These are phyloP conservation scores for Tricholauxania praeusta DNA, from an alignment of 2,888 invertebrate species.

Conservation along the genomic window DNA sequence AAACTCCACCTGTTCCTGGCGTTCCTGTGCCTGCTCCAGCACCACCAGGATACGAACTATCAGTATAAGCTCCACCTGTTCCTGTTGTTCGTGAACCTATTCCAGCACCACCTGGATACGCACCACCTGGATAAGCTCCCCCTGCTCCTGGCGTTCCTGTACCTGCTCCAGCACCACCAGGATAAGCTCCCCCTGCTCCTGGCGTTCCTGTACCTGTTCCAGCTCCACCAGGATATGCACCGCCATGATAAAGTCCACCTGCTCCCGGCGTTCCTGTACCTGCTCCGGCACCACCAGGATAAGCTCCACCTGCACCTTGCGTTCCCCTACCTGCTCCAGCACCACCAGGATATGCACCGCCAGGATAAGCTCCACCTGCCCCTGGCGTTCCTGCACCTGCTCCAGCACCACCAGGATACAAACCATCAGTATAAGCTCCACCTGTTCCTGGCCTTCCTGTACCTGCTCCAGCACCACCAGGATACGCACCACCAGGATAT, in stretches of 20 bases:
- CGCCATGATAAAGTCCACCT: slow-evolving; percentile 27
- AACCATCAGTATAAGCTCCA: slow-evolving; percentile 37
- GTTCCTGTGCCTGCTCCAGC: slow-evolving; percentile 35
- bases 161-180: slow-evolving; percentile 34
- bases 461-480: slow-evolving; percentile 32
- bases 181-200: background rate
- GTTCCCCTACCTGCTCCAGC: background rate
- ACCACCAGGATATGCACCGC: slow-evolving; percentile 20
- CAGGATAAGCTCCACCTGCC: slow-evolving; percentile 1
- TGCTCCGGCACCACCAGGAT: no score
- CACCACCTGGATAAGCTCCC: slow-evolving; percentile 11
- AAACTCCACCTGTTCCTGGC: slow-evolving; percentile 28
- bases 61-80: slow-evolving; percentile 31
- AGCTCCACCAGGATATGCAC: background rate
- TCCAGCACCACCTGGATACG: slow-evolving; percentile 27
- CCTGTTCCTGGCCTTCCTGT: slow-evolving; percentile 36
- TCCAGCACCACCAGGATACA: slow-evolving; percentile 22
- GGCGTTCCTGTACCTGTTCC: slow-evolving; percentile 14
- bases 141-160: slow-evolving; percentile 12
- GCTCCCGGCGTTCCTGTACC: no score
- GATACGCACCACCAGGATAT: slow-evolving; percentile 33
- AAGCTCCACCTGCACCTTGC: no score
- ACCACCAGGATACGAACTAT: background rate
- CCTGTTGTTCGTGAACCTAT: slow-evolving; percentile 17
- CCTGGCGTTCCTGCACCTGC: slow-evolving; percentile 25